A percentile compares a stretch with the other conserved stretches of the same genome.
Evolutionary conservation across 2,797 vertebrate genomes (phyloP).

Genomic region (Echiichthys vipera): DNA sequence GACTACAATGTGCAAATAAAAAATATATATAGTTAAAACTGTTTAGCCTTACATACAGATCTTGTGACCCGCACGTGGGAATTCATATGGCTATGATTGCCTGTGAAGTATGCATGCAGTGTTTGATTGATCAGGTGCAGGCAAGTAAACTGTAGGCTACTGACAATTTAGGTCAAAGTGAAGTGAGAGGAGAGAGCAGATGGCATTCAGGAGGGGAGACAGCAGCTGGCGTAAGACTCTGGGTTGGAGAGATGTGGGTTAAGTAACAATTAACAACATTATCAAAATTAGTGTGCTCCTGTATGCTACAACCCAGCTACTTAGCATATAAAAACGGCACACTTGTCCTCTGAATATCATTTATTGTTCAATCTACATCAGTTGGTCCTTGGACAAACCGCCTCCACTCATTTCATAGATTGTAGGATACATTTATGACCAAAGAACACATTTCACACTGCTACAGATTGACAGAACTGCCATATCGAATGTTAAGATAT

Average conservation of each 20-base stretch:
- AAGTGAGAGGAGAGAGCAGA: slow-evolving; percentile 70
- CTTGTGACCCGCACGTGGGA: no score
- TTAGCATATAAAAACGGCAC: slow-evolving; percentile 44
- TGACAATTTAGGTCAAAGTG: slow-evolving; percentile 67
- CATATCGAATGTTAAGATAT: slow-evolving; percentile 86
- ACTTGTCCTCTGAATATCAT: slow-evolving; percentile 80
- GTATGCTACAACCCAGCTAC: background rate
- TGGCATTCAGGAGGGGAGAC: slow-evolving; percentile 62
- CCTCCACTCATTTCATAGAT: slow-evolving; percentile 79
- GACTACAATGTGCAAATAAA: no score
- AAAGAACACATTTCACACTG: slow-evolving; percentile 86
- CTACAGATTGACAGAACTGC: slow-evolving; percentile 86
- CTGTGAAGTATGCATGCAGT: background rate
- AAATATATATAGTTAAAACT: no score
- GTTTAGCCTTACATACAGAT: no score
- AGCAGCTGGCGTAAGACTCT: slow-evolving; percentile 20
- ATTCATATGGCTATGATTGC: background rate
- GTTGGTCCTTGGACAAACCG: slow-evolving; percentile 80
- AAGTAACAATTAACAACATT: slow-evolving; percentile 25
- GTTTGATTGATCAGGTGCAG: slow-evolving; percentile 44
- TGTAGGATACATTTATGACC: slow-evolving; percentile 86
- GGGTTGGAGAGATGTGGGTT: slow-evolving; percentile 21
- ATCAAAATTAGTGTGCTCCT: background rate
- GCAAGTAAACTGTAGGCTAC: slow-evolving; percentile 64
- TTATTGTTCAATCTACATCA: slow-evolving; percentile 87